These are phyloP conservation scores for Ptychochromis oligacanthus DNA, from an alignment of 2,113 vertebrate species.

Conservation along the genomic window DNA sequence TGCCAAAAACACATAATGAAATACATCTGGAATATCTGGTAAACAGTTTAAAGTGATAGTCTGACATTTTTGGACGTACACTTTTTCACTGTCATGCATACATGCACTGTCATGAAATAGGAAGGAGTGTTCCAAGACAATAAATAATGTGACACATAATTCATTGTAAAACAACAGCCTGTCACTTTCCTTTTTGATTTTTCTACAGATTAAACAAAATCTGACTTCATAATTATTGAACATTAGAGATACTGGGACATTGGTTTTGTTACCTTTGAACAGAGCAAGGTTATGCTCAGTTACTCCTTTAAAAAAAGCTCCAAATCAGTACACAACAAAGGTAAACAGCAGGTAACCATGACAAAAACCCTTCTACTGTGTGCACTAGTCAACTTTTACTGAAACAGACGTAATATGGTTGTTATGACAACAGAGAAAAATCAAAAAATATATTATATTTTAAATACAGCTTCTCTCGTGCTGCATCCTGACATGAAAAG, in stretches of 20 bases:
- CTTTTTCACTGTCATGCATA: not conserved
- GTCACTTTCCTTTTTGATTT: not conserved
- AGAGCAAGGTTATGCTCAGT: not conserved
- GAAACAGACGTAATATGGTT: too few species aligned
- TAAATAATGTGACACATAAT: not conserved
- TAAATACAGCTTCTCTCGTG: not conserved
- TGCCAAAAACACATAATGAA: not conserved
- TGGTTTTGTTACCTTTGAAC: not conserved
- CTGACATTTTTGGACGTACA: not conserved
- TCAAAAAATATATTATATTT: not conserved
- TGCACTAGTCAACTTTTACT: too few species aligned
- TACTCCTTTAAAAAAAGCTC: not conserved
- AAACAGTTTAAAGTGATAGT: not conserved
- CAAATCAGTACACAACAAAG: not conserved
- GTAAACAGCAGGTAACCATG: not conserved
- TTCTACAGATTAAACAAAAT: not conserved
- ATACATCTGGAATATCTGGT: conserved; percentile 4
- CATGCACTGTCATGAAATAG: not conserved
- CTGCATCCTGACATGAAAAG: not conserved
- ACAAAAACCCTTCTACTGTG: not conserved
- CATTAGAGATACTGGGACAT: not conserved
- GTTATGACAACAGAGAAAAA: not conserved
- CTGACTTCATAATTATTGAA: not conserved
- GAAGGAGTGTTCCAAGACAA: not conserved
- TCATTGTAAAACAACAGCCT: not conserved